Conservation (phyloP, 2,888 invertebrate genomes). For the Lamellibrachia satsuma region DNA sequence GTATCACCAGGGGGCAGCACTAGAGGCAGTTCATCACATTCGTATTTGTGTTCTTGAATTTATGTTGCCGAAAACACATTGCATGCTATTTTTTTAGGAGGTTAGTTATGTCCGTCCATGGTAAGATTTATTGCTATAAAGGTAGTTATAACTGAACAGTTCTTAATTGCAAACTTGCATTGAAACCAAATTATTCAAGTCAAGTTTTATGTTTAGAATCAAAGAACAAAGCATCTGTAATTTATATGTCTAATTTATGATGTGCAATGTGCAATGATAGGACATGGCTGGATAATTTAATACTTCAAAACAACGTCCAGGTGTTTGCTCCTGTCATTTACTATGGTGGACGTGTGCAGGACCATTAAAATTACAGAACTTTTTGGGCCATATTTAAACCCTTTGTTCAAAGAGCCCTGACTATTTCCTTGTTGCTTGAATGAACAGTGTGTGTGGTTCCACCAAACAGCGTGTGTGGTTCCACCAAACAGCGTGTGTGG, state of each 20-base stretch:
- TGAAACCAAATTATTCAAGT: not conserved
- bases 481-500: not conserved
- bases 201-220: not conserved
- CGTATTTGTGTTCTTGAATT: slow-evolving; percentile 12
- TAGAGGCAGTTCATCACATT: not conserved
- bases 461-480: not conserved
- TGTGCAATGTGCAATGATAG: not conserved
- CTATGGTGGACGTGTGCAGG: not conserved
- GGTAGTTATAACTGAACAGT: not conserved
- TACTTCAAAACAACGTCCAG: not conserved
- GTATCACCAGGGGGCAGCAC: not conserved
- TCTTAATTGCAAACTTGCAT: not conserved
- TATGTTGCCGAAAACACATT: not conserved
- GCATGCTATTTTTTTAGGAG: not conserved
- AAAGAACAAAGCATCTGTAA: not conserved
- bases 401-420: not conserved
- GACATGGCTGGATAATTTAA: not conserved
- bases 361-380: not conserved
- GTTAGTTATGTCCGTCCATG: not conserved
- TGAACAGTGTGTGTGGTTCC: not conserved
- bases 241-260: not conserved
- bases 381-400: not conserved
- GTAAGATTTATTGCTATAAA: not conserved
- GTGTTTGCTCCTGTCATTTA: not conserved
- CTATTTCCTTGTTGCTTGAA: not conserved